Evolutionary conservation across 2,888 invertebrate species (phyloP).

Genomic region (Trypoxylon attenuatum): DNA sequence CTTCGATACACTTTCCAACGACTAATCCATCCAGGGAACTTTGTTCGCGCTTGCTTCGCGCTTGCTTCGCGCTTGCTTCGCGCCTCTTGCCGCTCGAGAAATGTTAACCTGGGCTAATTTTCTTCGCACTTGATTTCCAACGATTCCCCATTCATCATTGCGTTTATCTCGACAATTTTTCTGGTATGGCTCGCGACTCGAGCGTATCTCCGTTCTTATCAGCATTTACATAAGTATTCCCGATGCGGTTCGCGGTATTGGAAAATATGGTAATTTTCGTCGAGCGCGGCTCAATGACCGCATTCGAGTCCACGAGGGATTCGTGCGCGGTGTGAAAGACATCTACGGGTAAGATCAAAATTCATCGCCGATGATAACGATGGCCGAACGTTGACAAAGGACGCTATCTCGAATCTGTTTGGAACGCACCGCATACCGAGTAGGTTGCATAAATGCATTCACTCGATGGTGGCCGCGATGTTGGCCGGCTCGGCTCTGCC

Average conservation of each 20-base stretch:
- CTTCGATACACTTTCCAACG: constrained; percentile 38
- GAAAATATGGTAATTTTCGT: constrained; percentile 48
- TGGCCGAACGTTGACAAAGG: constrained; percentile 65
- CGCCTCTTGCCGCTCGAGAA: too few relatives aligned
- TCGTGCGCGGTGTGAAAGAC: constrained; percentile 51
- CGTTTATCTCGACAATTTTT: constrained; percentile 9
- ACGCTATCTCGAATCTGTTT: constrained; percentile 66
- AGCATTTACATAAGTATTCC: constrained; percentile 29
- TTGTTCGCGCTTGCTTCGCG: not conserved
- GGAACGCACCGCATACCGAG: constrained; percentile 64
- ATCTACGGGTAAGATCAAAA: constrained; percentile 60
- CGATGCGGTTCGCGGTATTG: constrained; percentile 16
- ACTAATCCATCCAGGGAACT: constrained; percentile 7
- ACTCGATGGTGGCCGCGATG: constrained; percentile 28
- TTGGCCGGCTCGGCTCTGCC: constrained; percentile 27
- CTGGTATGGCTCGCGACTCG: not conserved
- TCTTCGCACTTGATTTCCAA: not conserved
- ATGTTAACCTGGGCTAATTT: too few relatives aligned
- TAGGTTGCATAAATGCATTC: constrained; percentile 67
- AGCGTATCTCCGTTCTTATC: constrained; percentile 14
- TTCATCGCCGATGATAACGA: constrained; percentile 63
- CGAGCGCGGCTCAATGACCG: constrained; percentile 50
- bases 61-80: not conserved
- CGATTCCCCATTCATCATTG: not conserved
- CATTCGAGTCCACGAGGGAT: constrained; percentile 26